Percentiles rank a stretch among this genome's conserved stretches.
Evolutionary conservation across 2,797 vertebrate genomes (phyloP).

Genomic region (Sardinella longiceps): DNA sequence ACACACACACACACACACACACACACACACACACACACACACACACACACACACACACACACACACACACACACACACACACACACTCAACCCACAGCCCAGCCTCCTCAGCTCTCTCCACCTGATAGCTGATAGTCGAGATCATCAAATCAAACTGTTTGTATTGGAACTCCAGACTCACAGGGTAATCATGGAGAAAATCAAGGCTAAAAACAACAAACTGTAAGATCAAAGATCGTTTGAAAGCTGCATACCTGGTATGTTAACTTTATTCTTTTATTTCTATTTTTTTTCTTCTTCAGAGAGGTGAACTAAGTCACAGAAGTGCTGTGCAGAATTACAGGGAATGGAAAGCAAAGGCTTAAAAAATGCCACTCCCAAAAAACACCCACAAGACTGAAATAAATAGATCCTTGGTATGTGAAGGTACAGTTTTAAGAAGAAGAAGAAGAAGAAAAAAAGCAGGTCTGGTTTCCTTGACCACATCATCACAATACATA

Average conservation of each 20-base stretch:
- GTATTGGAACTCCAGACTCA: neutral
- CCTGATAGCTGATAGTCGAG: neutral
- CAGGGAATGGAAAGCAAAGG: conserved; percentile 39
- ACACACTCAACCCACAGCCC: neutral
- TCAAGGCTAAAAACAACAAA: conserved; percentile 21
- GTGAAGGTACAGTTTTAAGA: conserved; percentile 83
- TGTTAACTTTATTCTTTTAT: too few species aligned
- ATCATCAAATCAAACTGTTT: conserved; percentile 19
- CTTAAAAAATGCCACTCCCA: conserved; percentile 29
- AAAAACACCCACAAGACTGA: conserved; percentile 35
- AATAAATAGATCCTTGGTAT: conserved; percentile 69
- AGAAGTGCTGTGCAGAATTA: conserved; percentile 70
- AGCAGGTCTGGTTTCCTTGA: conserved; percentile 84
- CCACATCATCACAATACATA: conserved; percentile 88
- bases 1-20: neutral
- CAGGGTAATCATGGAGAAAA: conserved; percentile 8
- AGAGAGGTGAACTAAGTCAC: conserved; percentile 51
- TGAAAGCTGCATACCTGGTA: neutral
- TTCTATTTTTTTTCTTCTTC: neutral
- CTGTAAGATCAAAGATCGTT: neutral
- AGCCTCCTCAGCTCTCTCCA: neutral
- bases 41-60: neutral
- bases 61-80: neutral
- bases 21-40: neutral
- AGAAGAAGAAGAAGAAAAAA: neutral